A percentile compares a stretch with the other conserved stretches of the same genome.
Evolutionary conservation across 2,888 invertebrate genomes (phyloP).

Genomic region (Cataglyphis rosenhaueri): DNA sequence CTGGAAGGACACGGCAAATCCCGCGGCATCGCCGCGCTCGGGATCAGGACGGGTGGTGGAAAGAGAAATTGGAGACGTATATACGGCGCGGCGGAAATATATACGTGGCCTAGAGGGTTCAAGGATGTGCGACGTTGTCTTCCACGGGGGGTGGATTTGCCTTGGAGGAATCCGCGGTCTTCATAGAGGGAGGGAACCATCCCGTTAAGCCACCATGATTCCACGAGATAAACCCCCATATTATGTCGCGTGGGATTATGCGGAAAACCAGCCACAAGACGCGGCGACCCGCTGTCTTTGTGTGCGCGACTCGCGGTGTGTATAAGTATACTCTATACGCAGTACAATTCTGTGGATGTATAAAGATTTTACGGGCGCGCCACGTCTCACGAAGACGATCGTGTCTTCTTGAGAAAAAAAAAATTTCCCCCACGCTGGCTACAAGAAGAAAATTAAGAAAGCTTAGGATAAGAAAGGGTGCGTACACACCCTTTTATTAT

Average conservation of each 20-base stretch:
- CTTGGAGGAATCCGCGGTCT: conserved; percentile 68
- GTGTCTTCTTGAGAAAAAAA: conserved; percentile 37
- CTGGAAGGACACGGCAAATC: conserved; percentile 68
- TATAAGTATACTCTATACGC: background rate
- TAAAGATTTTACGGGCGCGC: conserved; percentile 59
- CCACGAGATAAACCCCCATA: conserved; percentile 77
- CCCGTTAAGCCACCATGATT: conserved; percentile 76
- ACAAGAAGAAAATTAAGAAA: conserved; percentile 46
- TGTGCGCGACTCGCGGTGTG: conserved; percentile 8
- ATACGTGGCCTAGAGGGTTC: conserved; percentile 67
- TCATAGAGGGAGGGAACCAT: conserved; percentile 65
- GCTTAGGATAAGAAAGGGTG: conserved; percentile 52
- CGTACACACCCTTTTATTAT: conserved; percentile 45
- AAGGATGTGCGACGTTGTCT: conserved; percentile 67
- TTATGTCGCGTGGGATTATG: conserved; percentile 76
- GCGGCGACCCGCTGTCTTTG: conserved; percentile 29
- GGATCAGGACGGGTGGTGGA: conserved; percentile 57
- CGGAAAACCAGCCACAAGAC: conserved; percentile 70
- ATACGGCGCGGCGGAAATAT: conserved; percentile 59
- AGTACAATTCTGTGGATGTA: conserved; percentile 17
- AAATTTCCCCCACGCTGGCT: conserved; percentile 30
- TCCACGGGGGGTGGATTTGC: conserved; percentile 72
- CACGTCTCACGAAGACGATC: conserved; percentile 43
- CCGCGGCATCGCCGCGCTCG: conserved; percentile 54
- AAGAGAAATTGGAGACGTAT: conserved; percentile 73